Percentiles rank a stretch among this genome's conserved stretches.
Evolutionary conservation across 2,888 invertebrate genomes (phyloP).

Genomic region (Eristalis arbustorum): DNA sequence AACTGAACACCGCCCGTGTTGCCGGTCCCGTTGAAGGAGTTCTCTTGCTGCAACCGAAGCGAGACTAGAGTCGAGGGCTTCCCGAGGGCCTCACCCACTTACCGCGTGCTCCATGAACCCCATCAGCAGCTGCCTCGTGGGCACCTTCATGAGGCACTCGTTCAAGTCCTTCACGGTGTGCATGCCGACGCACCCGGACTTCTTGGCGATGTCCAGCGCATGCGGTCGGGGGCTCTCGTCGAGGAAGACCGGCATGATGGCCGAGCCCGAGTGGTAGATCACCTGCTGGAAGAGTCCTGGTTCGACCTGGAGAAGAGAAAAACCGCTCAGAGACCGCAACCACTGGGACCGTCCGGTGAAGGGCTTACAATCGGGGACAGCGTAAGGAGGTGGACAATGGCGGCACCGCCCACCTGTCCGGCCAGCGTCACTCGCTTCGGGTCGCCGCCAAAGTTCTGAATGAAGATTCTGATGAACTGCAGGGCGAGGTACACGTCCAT

Average conservation of each 20-base stretch:
- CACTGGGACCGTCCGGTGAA: not conserved
- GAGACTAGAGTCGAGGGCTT: not conserved
- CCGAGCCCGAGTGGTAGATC: conserved; percentile 82
- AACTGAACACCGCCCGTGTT: conserved; percentile 78
- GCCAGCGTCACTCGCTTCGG: conserved; percentile 80
- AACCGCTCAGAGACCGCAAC: not conserved
- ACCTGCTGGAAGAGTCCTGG: conserved; percentile 81
- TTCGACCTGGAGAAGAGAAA: conserved; percentile 71
- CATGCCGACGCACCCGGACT: conserved; percentile 75
- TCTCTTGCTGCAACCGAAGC: conserved; percentile 72
- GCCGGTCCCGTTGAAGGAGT: conserved; percentile 76
- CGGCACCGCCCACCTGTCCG: conserved; percentile 82
- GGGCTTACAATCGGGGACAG: conserved; percentile 78
- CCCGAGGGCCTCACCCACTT: conserved; percentile 9
- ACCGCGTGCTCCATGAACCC: conserved; percentile 78
- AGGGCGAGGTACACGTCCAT: conserved; percentile 81
- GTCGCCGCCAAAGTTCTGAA: conserved; percentile 82
- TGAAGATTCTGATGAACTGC: conserved; percentile 80
- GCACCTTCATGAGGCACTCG: conserved; percentile 76
- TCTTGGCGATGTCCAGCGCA: conserved; percentile 78
- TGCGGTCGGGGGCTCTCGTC: conserved; percentile 79
- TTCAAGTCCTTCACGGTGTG: conserved; percentile 75
- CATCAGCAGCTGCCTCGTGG: conserved; percentile 74
- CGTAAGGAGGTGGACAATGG: conserved; percentile 80
- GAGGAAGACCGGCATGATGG: conserved; percentile 81